Percentiles rank a stretch among this genome's conserved stretches.
phyloP scores from a whole-genome alignment of 30 jellyfish, hydroid and myxozoan genomes.

The Phacellophora camtschatica region DNA sequence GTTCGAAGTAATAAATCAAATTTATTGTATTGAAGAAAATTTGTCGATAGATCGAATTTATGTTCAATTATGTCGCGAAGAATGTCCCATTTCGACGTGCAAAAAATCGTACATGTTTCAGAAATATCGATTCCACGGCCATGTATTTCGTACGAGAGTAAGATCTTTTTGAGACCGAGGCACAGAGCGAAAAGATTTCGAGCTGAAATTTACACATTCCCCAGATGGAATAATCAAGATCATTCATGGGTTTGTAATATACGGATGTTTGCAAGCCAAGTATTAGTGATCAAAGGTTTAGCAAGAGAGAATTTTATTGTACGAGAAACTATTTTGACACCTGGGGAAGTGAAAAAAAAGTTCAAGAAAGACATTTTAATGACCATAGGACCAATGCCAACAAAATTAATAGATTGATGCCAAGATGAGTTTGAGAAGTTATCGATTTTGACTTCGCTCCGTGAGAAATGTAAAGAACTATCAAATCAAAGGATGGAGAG shows the following conservation, averaged over 20 bases:
- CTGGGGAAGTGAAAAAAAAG: slow-evolving; percentile 61
- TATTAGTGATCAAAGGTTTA: slow-evolving; percentile 23
- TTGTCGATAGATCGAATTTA: no score
- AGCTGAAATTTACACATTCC: slow-evolving; percentile 42
- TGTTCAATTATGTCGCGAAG: slow-evolving; percentile 56
- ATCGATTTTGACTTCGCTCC: no score
- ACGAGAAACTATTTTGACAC: slow-evolving; percentile 43
- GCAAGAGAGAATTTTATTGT: slow-evolving; percentile 46
- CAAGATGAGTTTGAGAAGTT: no score
- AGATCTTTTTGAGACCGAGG: slow-evolving; percentile 36
- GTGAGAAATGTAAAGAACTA: no score
- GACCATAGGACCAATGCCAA: slow-evolving; percentile 32
- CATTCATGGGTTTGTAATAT: slow-evolving; percentile 50
- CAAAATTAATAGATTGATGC: no score
- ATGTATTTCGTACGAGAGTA: slow-evolving; percentile 22
- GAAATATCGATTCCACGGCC: slow-evolving; percentile 51
- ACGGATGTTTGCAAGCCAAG: slow-evolving; percentile 21
- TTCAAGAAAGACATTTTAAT: slow-evolving; percentile 50
- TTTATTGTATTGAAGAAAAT: no score
- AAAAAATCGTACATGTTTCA: slow-evolving; percentile 32
- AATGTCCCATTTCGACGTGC: slow-evolving; percentile 28
- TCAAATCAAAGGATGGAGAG: no score
- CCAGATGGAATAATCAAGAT: slow-evolving; percentile 47
- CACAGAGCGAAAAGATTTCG: slow-evolving; percentile 31
- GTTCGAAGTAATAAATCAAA: no score